Evolutionary conservation across 1,140 invertebrate genomes (phyloP), one percentile per base, ranked within the genome.

Genomic region (Drosophila punjabiensis): DNA sequence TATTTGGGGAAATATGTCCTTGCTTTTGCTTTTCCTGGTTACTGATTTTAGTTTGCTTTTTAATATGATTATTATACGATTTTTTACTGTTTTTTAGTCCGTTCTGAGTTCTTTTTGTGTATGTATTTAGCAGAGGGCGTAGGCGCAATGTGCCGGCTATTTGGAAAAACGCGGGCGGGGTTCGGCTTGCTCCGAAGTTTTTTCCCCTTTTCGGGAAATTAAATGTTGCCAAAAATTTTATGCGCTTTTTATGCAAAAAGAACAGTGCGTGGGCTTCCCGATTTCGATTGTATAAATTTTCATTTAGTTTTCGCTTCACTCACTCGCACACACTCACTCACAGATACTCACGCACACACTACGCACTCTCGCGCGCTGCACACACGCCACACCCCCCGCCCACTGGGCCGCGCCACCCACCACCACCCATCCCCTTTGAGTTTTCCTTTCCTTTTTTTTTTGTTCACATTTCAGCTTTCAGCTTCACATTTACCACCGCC

Each of bases 401-500:
- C 67, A 71, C 65, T 53, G 50, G 48, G 43, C 24, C 67, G 30
- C 53, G 37, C 75, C 53, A 67, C 74, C 53, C 67, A 65, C 67
- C 60, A 64, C 64, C 58, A 76, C 69, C 70, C 80, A 55, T 41
- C 66, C 74, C 76, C 80, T 47, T 41, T 64, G 65, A 84, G 82
- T 87, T 87, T 87, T 87, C 79, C 77, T 79, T 77, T 74, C 67
- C 70, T 84, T 78, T 78, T 76, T 83, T 78, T 78, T 41, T 16
- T 39, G 50, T n/a, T 30, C 28, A 58, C 55, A 58, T 47, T 76
- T 84, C 76, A 71, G 70, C 76, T 76, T 87, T 87, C 45, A 68
- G 66, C 61, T 66, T 68, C 61, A 68, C 85, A 84, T 88, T 84
- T 88, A 89, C 85, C 84, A 88, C 84, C 85, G 84, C 84, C 84